phyloP scores from a whole-genome alignment of 1,140 invertebrate genomes.

The Ectropis grisescens region DNA sequence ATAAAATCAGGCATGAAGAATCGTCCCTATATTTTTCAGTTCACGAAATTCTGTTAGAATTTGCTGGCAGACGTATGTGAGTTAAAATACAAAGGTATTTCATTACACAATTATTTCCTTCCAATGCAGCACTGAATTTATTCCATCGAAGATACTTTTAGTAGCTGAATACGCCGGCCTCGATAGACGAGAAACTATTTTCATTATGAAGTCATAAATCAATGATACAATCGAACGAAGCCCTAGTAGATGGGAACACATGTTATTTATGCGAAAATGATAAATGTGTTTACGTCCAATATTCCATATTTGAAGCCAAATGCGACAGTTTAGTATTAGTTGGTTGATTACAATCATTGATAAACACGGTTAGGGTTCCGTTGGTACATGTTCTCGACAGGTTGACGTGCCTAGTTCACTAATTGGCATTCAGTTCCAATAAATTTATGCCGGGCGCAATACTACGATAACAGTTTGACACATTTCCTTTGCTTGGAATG shows the following conservation, averaged over 20 bases:
- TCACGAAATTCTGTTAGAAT: too few relatives aligned
- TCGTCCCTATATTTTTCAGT: slow-evolving; percentile 7
- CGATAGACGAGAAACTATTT: slow-evolving; percentile 49
- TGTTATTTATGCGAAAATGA: slow-evolving; percentile 52
- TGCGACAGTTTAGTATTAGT: slow-evolving; percentile 1
- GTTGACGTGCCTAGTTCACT: slow-evolving; percentile 2
- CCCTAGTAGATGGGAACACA: slow-evolving; percentile 44
- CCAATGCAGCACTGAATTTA: slow-evolving; percentile 22
- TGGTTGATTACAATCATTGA: too few relatives aligned
- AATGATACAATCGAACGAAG: slow-evolving; percentile 50
- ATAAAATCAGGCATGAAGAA: too few relatives aligned
- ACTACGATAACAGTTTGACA: too few relatives aligned
- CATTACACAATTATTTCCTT: slow-evolving; percentile 27
- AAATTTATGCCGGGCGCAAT: too few relatives aligned
- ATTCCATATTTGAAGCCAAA: slow-evolving; percentile 6
- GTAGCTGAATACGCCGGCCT: slow-evolving; percentile 17
- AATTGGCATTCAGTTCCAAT: too few relatives aligned
- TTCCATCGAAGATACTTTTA: slow-evolving; percentile 24
- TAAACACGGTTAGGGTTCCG: background rate
- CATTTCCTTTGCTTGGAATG: too few relatives aligned
- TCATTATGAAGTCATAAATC: slow-evolving; percentile 63
- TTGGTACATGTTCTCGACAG: background rate
- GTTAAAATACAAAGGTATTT: slow-evolving; percentile 22
- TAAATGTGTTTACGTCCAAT: slow-evolving; percentile 33
- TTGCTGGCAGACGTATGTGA: too few relatives aligned